Conservation (phyloP, 2,888 invertebrate species). For the Taenaris catops region DNA sequence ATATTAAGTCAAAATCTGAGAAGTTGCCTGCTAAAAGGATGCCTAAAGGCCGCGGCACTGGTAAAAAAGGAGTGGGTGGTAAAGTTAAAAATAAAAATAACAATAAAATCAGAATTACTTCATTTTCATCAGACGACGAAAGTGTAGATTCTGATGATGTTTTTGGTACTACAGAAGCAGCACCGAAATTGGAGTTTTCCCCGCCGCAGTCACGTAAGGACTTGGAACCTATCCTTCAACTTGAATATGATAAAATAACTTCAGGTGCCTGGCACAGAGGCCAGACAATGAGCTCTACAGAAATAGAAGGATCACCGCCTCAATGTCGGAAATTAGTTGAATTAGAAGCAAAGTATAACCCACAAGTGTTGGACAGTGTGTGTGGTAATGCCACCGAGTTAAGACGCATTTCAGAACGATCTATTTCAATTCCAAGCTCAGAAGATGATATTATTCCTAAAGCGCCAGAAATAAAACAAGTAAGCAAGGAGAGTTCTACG, state of each 20-base stretch:
- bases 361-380: slow-evolving; percentile 81
- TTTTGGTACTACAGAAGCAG: slow-evolving; percentile 87
- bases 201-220: slow-evolving; percentile 88
- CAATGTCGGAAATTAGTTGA: slow-evolving; percentile 84
- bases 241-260: slow-evolving; percentile 85
- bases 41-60: slow-evolving; percentile 81
- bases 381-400: slow-evolving; percentile 83
- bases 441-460: slow-evolving; percentile 85
- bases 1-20: slow-evolving; percentile 79
- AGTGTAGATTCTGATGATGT: slow-evolving; percentile 88
- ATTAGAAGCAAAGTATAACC: slow-evolving; percentile 83
- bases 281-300: slow-evolving; percentile 88
- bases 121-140: slow-evolving; percentile 88
- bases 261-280: slow-evolving; percentile 84
- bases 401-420: slow-evolving; percentile 85
- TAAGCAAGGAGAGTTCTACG: slow-evolving; percentile 74
- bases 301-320: slow-evolving; percentile 88
- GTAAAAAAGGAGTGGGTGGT: slow-evolving; percentile 75
- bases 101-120: slow-evolving; percentile 86
- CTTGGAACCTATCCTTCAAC: slow-evolving; percentile 85
- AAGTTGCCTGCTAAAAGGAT: slow-evolving; percentile 82
- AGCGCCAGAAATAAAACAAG: slow-evolving; percentile 70
- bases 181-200: slow-evolving; percentile 86
- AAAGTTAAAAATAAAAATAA: slow-evolving; percentile 82
- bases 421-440: slow-evolving; percentile 87